phyloP scores from a whole-genome alignment of 64 coral and sea anemone species.

The Dendrophyllia cribrosa region DNA sequence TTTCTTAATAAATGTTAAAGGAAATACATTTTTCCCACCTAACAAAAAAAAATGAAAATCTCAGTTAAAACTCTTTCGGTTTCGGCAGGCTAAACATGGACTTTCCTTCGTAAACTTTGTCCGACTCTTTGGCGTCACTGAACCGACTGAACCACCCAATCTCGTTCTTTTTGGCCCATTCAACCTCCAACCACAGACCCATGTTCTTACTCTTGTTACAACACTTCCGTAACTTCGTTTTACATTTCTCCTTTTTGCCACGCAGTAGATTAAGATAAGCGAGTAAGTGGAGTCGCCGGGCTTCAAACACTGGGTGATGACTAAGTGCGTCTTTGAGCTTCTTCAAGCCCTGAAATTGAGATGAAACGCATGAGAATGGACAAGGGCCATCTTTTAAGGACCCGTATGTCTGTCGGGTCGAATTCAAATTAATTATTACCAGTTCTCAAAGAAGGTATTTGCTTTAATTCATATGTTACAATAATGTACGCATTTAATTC shows the following conservation, averaged over 20 bases:
- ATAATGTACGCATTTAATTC: no score
- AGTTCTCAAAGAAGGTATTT: no score
- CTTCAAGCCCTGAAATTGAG: slow-evolving; percentile 24
- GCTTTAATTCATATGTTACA: no score
- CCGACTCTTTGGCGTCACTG: not conserved
- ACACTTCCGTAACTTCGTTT: slow-evolving; percentile 26
- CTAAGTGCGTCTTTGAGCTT: slow-evolving; percentile 41
- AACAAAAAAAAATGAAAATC: no score
- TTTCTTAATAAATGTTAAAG: no score
- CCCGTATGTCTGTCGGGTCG: no score
- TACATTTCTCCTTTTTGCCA: slow-evolving; percentile 34
- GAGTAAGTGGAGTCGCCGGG: slow-evolving; percentile 30
- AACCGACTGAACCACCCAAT: slow-evolving; percentile 64
- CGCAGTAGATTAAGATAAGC: slow-evolving; percentile 34
- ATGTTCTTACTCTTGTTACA: slow-evolving; percentile 15
- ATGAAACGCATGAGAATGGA: not conserved
- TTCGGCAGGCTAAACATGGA: slow-evolving; percentile 32
- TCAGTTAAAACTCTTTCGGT: not conserved
- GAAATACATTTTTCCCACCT: no score
- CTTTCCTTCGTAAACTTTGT: not conserved
- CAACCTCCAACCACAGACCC: slow-evolving; percentile 33
- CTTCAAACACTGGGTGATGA: slow-evolving; percentile 35
- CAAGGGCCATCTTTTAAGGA: no score
- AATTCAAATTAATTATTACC: no score
- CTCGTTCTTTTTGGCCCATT: slow-evolving; percentile 33